phyloP scores from a whole-genome alignment of 1,140 invertebrate genomes.

The Lepidurus couesii region DNA sequence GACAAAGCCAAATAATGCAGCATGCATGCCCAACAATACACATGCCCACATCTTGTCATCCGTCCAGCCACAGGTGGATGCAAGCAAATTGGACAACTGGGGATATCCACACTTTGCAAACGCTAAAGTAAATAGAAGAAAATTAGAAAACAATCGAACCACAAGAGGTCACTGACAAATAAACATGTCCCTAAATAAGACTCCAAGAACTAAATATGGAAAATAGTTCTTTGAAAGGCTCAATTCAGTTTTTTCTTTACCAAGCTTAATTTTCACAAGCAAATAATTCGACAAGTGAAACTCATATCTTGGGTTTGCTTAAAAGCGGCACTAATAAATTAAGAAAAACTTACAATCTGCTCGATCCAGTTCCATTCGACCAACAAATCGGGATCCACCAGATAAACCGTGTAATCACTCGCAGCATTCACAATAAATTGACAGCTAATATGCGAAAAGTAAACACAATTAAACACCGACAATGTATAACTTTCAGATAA shows the following conservation, averaged over 20 bases:
- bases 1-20: conserved; percentile 82
- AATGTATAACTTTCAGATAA: conserved; percentile 31
- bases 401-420: conserved; percentile 68
- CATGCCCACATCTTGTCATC: conserved; percentile 89
- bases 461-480: conserved; percentile 28
- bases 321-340: neutral
- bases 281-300: conserved; percentile 10
- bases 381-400: conserved; percentile 75
- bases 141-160: neutral
- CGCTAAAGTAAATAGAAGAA: conserved; percentile 41
- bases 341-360: conserved; percentile 68
- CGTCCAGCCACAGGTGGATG: conserved; percentile 74
- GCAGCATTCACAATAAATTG: conserved; percentile 83
- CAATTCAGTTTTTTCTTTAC: neutral
- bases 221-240: neutral
- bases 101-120: conserved; percentile 51
- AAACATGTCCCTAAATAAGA: neutral
- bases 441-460: conserved; percentile 61
- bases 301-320: neutral
- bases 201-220: neutral
- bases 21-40: conserved; percentile 93
- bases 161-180: neutral
- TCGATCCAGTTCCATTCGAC: conserved; percentile 89
- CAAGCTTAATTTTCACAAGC: conserved; percentile 10
- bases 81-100: conserved; percentile 87